Evolutionary conservation across 2,797 vertebrate species (phyloP).

Genomic region (Phrynocephalus forsythii): DNA sequence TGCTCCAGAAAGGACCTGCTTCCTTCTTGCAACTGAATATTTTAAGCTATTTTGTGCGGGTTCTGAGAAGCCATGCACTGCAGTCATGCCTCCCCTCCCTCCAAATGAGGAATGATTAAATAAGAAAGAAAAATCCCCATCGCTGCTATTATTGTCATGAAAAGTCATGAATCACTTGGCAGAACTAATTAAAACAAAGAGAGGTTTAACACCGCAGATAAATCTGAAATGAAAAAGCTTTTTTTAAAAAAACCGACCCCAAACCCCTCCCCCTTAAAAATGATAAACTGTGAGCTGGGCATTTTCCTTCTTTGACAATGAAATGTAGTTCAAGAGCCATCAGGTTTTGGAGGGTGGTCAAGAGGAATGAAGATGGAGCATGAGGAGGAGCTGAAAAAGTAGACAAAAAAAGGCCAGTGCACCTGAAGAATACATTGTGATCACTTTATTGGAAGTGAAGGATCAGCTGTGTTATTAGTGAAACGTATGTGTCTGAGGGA

Average conservation of each 20-base stretch:
- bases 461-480: background rate
- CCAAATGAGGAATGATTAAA: constrained; percentile 10
- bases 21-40: constrained; percentile 29
- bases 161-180: constrained; percentile 29
- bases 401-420: background rate
- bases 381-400: background rate
- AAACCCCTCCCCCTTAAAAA: background rate
- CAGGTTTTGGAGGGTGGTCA: background rate
- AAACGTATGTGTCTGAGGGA: background rate
- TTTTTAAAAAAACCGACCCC: background rate
- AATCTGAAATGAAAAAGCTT: constrained; percentile 8
- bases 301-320: constrained; percentile 24
- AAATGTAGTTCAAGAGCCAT: constrained; percentile 7
- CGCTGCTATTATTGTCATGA: constrained; percentile 26
- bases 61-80: constrained; percentile 24
- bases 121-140: background rate
- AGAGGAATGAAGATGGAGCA: constrained; percentile 26
- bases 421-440: constrained; percentile 11
- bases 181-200: constrained; percentile 48
- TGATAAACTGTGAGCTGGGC: constrained; percentile 8
- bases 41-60: background rate
- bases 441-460: background rate
- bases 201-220: constrained; percentile 35
- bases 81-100: background rate
- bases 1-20: constrained; percentile 15